Evolutionary conservation across 2,113 vertebrate species (phyloP).

Genomic region (Crotophaga sulcirostris): DNA sequence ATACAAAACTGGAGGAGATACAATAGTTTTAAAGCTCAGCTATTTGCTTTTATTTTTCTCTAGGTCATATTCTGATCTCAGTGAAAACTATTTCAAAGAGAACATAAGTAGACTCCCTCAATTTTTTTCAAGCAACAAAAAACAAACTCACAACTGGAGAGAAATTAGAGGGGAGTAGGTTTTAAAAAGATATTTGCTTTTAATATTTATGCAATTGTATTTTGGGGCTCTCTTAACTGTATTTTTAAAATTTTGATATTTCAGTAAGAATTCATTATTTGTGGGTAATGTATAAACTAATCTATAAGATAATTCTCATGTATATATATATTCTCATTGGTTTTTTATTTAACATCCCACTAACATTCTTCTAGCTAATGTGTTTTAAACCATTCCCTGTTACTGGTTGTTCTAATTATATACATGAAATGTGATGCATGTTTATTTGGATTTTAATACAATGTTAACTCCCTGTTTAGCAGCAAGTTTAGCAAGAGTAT

Average conservation of each 20-base stretch:
- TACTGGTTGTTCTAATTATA: constrained; percentile 63
- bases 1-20: not conserved
- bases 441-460: constrained; percentile 68
- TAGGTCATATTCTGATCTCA: not conserved
- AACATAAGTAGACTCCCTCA: not conserved
- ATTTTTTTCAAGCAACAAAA: not conserved
- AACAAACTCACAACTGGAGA: not conserved
- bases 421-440: constrained; percentile 50
- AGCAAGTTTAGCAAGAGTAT: constrained; percentile 37
- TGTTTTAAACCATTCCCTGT: constrained; percentile 35
- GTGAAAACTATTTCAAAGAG: not conserved
- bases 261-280: not conserved
- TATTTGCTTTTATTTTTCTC: not conserved
- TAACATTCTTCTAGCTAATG: not conserved
- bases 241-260: not conserved
- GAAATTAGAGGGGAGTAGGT: not conserved
- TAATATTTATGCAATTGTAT: not conserved
- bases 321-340: too few relatives aligned
- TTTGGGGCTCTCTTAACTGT: not conserved
- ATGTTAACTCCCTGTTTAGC: constrained; percentile 48
- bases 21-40: not conserved
- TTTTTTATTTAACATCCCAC: not conserved
- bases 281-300: not conserved
- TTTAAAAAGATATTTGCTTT: not conserved
- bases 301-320: too few relatives aligned